phyloP scores from a whole-genome alignment of 2,888 invertebrate species.

The Thymelicus sylvestris region DNA sequence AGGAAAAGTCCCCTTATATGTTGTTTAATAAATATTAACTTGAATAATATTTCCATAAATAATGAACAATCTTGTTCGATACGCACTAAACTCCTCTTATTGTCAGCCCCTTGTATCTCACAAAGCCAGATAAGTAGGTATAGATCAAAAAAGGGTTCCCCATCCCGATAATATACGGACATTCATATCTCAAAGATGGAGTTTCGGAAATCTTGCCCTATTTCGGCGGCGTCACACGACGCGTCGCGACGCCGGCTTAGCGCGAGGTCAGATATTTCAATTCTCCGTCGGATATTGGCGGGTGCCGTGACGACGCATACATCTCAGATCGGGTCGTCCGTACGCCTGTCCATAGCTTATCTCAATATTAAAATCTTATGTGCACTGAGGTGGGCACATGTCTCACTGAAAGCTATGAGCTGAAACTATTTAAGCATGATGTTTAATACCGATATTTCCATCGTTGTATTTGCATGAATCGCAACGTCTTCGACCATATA shows the following conservation, averaged over 20 bases:
- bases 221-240: conserved; percentile 35
- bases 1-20: too few species aligned
- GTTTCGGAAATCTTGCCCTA: conserved; percentile 38
- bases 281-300: conserved; percentile 82
- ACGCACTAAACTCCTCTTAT: neutral
- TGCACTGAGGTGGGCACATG: conserved; percentile 61
- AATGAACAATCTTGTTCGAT: neutral
- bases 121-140: conserved; percentile 15
- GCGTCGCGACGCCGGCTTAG: conserved; percentile 36
- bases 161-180: conserved; percentile 34
- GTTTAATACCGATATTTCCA: too few species aligned
- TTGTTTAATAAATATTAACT: too few species aligned
- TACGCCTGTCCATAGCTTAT: conserved; percentile 64
- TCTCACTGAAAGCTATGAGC: conserved; percentile 1
- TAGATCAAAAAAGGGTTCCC: conserved; percentile 32
- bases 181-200: conserved; percentile 34
- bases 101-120: neutral
- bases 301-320: conserved; percentile 79
- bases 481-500: too few species aligned
- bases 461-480: too few species aligned
- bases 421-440: neutral
- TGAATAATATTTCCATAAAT: too few species aligned
- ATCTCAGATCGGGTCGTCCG: conserved; percentile 64
- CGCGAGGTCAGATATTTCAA: conserved; percentile 82
- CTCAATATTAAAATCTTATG: conserved; percentile 77